Percentiles rank a stretch among this genome's conserved stretches.
phyloP scores from a whole-genome alignment of 2,888 invertebrate genomes.

The Campaea margaritaria region DNA sequence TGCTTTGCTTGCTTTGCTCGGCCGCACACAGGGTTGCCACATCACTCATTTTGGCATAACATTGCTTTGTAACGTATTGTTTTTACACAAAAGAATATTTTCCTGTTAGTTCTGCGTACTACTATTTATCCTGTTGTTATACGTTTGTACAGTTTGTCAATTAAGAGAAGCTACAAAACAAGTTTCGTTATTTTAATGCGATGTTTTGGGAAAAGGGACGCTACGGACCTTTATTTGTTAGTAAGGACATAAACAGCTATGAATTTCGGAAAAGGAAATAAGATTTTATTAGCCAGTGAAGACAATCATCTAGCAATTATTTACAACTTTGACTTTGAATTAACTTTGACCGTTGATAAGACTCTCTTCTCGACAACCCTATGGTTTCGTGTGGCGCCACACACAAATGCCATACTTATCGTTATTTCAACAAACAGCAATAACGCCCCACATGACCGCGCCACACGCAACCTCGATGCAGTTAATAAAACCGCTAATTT shows the following conservation, averaged over 20 bases:
- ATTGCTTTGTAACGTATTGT: too few relatives aligned
- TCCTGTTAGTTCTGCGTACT: too few relatives aligned
- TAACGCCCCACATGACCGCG: constrained; percentile 26
- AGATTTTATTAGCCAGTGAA: too few relatives aligned
- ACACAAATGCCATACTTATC: constrained; percentile 37
- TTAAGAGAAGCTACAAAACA: too few relatives aligned
- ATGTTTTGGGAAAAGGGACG: too few relatives aligned
- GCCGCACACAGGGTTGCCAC: constrained; percentile 31
- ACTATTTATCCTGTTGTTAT: too few relatives aligned
- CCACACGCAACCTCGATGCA: constrained; percentile 40
- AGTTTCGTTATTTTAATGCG: neutral
- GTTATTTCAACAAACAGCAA: constrained; percentile 51
- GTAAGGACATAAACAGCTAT: too few relatives aligned
- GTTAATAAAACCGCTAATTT: constrained; percentile 46
- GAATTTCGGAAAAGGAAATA: too few relatives aligned
- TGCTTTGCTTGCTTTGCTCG: constrained; percentile 33
- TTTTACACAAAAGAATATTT: neutral
- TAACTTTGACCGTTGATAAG: neutral
- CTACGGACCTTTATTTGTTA: too few relatives aligned
- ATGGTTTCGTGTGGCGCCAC: constrained; percentile 32
- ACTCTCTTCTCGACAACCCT: constrained; percentile 18
- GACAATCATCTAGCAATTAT: neutral
- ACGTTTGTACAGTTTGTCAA: too few relatives aligned
- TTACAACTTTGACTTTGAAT: neutral
- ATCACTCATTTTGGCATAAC: neutral